Evolutionary conservation across 2,888 invertebrate species (phyloP), one percentile per base, ranked within the genome.

Genomic region (Tetramorium bicarinatum): DNA sequence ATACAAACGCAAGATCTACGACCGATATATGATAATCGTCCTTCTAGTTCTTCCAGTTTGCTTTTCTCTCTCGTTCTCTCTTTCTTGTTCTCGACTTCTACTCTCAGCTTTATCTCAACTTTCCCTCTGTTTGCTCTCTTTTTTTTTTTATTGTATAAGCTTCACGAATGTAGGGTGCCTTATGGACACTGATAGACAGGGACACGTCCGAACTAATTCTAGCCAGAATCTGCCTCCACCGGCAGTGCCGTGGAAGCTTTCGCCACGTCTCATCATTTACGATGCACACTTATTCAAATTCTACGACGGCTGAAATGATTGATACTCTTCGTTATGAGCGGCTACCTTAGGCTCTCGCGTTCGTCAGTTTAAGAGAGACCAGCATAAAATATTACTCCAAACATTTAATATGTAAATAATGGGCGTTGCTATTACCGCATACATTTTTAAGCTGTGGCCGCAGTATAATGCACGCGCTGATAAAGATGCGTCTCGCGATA

Each of bases 1-100:
- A 94, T 94, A 94, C 94, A 94, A 94, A 94, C 94, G 93, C 91
- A 93, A 94, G 94, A 95, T 94, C 94, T 95, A 94, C 94, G 94
- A 93, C 93, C 94, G 94, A 95, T 94, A 94, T 94, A 94, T 94
- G 95, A 94, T 94, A 94, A 94, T 94, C 93, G 92, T 85, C 87
- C 91, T 81, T 86, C 82, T 83, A 85, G 75, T 80, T 87, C 82
- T 81, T 79, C 86, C 84, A 77, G 81, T 56, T 82, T 38, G 72
- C 72, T 59, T 80, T 74, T 44, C 25, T 81, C 82, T 79, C 79
- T 67, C 25, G 71, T 44, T 49, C 34, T 72, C 71, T 83, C 82
- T 72, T 80, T 59, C 59, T 29, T 6, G 25, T 25, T 25, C 56
- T n/a, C 66, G 34, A 41, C 18, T n/a, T 61, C 29, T 61, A 21